phyloP scores from a whole-genome alignment of 2,797 vertebrate species.

The Silurus lanzhouensis region DNA sequence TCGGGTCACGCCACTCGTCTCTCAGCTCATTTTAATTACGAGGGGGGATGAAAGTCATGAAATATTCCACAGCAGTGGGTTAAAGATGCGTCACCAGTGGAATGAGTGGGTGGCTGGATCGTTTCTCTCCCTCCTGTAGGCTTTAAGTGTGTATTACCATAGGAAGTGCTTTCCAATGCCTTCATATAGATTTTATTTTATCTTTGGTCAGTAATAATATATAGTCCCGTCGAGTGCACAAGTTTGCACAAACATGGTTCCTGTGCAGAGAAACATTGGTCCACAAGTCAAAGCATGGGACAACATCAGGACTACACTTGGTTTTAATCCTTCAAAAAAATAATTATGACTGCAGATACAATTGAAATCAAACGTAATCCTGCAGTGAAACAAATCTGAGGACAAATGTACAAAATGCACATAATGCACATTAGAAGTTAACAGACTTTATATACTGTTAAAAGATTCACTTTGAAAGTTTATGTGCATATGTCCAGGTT shows the following conservation, averaged over 20 bases:
- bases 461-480: no score
- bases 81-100: constrained; percentile 36
- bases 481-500: no score
- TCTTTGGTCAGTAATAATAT: background rate
- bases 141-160: background rate
- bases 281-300: background rate
- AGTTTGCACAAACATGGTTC: background rate
- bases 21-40: constrained; percentile 47
- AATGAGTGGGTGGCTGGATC: constrained; percentile 24
- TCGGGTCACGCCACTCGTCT: constrained; percentile 26
- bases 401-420: background rate
- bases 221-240: background rate
- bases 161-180: background rate
- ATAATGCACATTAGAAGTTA: background rate
- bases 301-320: background rate
- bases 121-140: background rate
- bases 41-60: constrained; percentile 9
- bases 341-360: background rate
- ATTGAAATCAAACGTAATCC: background rate
- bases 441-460: no score
- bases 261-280: background rate
- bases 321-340: background rate
- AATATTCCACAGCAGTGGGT: constrained; percentile 33
- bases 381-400: no score
- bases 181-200: background rate